Base-by-base conservation (phyloP, 2,113 vertebrate genomes). In the Motacilla tschutschensis region DNA sequence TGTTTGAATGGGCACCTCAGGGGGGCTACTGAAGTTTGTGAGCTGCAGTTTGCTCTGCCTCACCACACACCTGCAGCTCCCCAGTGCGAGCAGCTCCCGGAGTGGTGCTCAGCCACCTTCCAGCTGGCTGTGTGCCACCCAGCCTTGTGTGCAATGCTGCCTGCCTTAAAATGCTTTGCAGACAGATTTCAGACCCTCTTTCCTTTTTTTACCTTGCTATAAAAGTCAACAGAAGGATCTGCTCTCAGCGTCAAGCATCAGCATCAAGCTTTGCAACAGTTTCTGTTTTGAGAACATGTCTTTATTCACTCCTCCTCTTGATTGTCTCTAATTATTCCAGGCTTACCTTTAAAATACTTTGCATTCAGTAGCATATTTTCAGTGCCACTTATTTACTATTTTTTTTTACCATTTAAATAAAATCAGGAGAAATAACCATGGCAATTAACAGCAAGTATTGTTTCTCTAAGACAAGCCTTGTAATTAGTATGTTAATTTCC, bases 401-500 rank as follows among this genome's bases (percentile, higher is more conserved):
- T 91, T 91, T 29, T 85, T 53, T 95, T 83, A 66, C 10, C 18
- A 38, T 78, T 93, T 94, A 90, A 92, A 62, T 89, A 59, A 89
- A 93, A 94, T 14, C 21, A 55, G 57, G 74, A 73, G 79, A 94
- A 96, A 88, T 40, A 90, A 58, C 40, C 26, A 2, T 82, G 71
- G 65, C 87, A 94, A 92, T 93, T 88, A 95, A 85, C 57, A 85
- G 31, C 69, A 69, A 17, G 31, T 79, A 83, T 72, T 94, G 38
- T 93, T 95, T 94, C n/a, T 87, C 65, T 70, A 85, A 87, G 83
- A 96, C 75, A 93, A 44, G 91, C 89, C 59, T 95, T 95, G 69
- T 85, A 95, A 94, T 96, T 93, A 95, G 59, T 85, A 92, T 54
- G 46, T 78, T 94, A 95, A 95, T 94, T 92, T 80, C 79, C 59